A percentile compares a stretch with the other conserved stretches of the same genome.
phyloP scores from a whole-genome alignment of 2,113 vertebrate species.

The Chelonoidis abingdonii region DNA sequence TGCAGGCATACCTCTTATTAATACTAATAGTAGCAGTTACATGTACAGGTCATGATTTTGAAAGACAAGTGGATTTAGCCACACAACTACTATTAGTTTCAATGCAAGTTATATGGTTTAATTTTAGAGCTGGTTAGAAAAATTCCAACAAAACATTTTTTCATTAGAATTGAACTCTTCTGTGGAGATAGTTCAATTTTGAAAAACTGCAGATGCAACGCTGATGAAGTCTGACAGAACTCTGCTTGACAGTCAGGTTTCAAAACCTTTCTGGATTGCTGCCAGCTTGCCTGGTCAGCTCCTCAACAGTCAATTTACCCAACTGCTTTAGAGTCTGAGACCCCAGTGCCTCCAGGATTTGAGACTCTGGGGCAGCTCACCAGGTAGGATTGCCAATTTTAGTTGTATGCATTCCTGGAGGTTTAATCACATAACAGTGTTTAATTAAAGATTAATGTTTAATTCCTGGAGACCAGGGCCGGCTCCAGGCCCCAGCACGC shows the following conservation, averaged over 20 bases:
- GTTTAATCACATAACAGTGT: too few species aligned
- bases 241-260: neutral
- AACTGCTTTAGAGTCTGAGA: neutral
- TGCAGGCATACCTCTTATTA: rapidly evolving
- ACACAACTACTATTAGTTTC: neutral
- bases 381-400: neutral
- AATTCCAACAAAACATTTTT: neutral
- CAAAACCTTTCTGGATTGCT: neutral
- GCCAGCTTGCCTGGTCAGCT: neutral
- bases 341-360: neutral
- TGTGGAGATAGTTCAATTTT: neutral
- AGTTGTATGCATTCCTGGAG: too few species aligned
- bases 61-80: neutral
- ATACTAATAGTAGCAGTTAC: neutral
- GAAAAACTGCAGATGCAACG: neutral
- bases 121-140: neutral
- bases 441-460: too few species aligned
- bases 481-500: too few species aligned
- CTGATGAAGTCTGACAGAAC: neutral
- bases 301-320: neutral
- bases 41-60: neutral
- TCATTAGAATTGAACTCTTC: neutral
- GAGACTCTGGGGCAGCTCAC: neutral
- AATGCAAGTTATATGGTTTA: neutral
- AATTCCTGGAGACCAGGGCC: too few species aligned